These are phyloP conservation scores for Aramus guarauna DNA, from an alignment of 2,113 vertebrate species.

Conservation along the genomic window DNA sequence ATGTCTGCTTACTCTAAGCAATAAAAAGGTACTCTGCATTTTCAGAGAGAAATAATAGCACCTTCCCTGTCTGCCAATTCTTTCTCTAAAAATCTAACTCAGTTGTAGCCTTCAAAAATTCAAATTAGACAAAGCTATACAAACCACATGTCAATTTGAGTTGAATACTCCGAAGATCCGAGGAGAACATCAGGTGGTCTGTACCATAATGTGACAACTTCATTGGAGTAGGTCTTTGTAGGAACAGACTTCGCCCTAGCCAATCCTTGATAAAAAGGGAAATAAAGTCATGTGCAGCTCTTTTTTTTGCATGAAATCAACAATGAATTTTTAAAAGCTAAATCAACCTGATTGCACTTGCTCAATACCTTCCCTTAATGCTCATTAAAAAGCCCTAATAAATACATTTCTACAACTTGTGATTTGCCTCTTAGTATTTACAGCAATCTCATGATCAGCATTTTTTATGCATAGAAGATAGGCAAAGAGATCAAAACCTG, in stretches of 20 bases:
- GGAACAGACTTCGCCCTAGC: slow-evolving; percentile 96
- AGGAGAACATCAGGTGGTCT: slow-evolving; percentile 94
- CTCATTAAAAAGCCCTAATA: background rate
- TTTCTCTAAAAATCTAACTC: background rate
- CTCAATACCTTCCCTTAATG: background rate
- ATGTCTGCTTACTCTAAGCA: background rate
- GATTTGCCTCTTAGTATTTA: background rate
- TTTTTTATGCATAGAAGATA: background rate
- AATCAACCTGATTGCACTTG: background rate
- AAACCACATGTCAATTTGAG: slow-evolving; percentile 98
- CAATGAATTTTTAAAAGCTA: background rate
- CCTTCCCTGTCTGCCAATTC: background rate
- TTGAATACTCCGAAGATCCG: slow-evolving; percentile 95
- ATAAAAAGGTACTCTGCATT: background rate
- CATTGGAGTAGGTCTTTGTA: slow-evolving; percentile 97
- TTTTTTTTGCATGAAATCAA: background rate
- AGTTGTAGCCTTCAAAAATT: background rate
- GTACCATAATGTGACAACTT: slow-evolving; percentile 97
- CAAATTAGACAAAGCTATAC: slow-evolving; percentile 45
- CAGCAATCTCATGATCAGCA: background rate
- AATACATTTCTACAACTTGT: background rate
- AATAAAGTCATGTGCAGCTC: background rate
- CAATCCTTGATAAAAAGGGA: slow-evolving; percentile 77
- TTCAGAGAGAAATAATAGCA: background rate
- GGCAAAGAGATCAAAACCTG: background rate